phyloP scores from a whole-genome alignment of 1,140 invertebrate genomes.

The Trichonephila clavata region DNA sequence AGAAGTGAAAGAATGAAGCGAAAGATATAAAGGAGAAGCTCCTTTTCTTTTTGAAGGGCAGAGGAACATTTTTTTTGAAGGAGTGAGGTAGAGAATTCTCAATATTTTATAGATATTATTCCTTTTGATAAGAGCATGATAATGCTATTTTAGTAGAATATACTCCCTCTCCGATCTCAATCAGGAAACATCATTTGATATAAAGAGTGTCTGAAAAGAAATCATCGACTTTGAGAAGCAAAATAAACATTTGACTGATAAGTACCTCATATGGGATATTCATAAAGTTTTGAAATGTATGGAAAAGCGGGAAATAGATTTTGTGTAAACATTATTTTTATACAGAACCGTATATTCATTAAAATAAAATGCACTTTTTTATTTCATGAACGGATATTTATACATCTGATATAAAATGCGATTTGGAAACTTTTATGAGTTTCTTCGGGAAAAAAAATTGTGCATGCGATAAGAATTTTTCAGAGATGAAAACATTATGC shows the following conservation, averaged over 20 bases:
- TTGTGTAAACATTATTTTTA: no score
- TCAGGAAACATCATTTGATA: background rate
- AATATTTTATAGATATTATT: background rate
- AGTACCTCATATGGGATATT: background rate
- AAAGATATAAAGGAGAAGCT: background rate
- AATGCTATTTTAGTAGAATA: conserved; percentile 3
- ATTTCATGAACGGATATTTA: no score
- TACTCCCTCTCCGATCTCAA: background rate
- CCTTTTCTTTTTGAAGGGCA: background rate
- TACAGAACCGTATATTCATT: no score
- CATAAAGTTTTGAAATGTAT: background rate
- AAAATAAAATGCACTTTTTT: no score
- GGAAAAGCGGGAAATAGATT: background rate
- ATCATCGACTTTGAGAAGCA: background rate
- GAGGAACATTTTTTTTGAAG: background rate
- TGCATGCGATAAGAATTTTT: no score
- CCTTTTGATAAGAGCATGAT: background rate
- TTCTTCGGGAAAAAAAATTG: no score
- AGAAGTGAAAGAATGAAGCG: background rate
- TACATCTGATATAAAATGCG: no score
- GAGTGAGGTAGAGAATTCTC: background rate
- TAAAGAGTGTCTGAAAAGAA: background rate
- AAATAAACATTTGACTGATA: background rate
- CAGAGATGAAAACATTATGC: no score
- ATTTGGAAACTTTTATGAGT: no score